Base-by-base conservation (phyloP, 1,140 invertebrate genomes). In the Adoxophyes honmai region DNA sequence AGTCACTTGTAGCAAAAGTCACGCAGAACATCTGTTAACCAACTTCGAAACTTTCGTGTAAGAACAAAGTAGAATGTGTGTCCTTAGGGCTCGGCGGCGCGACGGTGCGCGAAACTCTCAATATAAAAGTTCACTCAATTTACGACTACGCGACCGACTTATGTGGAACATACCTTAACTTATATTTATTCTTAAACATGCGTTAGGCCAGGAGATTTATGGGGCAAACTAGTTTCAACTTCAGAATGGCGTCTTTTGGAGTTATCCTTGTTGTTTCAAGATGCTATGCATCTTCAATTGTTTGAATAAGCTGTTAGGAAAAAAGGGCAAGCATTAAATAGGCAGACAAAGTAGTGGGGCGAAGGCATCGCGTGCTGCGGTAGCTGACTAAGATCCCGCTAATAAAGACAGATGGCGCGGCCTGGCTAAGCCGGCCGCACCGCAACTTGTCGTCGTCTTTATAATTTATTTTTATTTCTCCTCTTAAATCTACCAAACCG, bases 21-120 rank as follows among this genome's bases (percentile, higher is more conserved):
- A 68, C 65, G 65, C 55, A 62, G 64, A 76, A 76, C 74, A 76
- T 74, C 74, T 76, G 74, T 76, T 74, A 68, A 74, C 39, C 62
- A 74, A 76, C 68, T 76, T 69, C 66, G 66, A 57, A 70, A 73
- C 73, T 59, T 76, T 64, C 51, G 56, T 55, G 55, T 62, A 72
- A 70, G 71, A 76, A 74, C 71, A 76, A 76, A 76, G 73, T 70
- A 61, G 61, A 55, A 67, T 68, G 62, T 66, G 68, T 68, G 71
- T 72, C 74, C 68, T 73, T 59, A 70, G 73, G 68, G 66, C 64
- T 57, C 16, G 52, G 48, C 55, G 42, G 33, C 35, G 11, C 59
- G n/a, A n/a, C n/a, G n/a, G n/a, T n/a, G n/a, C n/a, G n/a, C 57
- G 39, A 53, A 73, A 66, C 63, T 73, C 70, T 72, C 60, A 53